Percentiles rank a stretch among this genome's conserved stretches.
Evolutionary conservation across 1,140 invertebrate species (phyloP).

Genomic region (Oncopeltus fasciatus): DNA sequence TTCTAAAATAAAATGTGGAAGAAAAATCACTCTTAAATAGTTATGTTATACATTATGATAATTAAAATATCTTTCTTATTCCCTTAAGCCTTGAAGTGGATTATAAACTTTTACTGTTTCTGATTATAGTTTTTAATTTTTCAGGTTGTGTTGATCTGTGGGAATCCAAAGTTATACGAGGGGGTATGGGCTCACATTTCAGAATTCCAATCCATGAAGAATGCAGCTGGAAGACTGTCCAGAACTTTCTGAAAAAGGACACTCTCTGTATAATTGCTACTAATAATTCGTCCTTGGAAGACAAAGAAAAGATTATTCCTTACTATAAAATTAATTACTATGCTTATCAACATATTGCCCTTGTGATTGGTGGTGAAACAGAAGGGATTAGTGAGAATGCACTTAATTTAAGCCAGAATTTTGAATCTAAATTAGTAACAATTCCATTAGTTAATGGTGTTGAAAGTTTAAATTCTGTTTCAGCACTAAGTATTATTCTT

Average conservation of each 20-base stretch:
- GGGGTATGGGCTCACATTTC: conserved; percentile 72
- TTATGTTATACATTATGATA: no score
- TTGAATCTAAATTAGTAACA: conserved; percentile 46
- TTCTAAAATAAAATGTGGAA: no score
- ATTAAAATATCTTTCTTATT: no score
- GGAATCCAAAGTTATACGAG: conserved; percentile 73
- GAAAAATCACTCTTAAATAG: no score
- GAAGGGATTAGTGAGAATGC: conserved; percentile 60
- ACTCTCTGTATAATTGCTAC: conserved; percentile 7
- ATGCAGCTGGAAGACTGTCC: conserved; percentile 48
- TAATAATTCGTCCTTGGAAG: background rate
- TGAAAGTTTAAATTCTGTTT: conserved; percentile 73
- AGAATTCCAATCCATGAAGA: conserved; percentile 47
- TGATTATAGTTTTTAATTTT: background rate
- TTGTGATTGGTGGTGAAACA: conserved; percentile 81
- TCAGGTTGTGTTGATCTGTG: conserved; percentile 75
- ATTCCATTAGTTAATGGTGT: conserved; percentile 63
- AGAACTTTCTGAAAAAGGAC: conserved; percentile 31
- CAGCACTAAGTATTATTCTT: conserved; percentile 63
- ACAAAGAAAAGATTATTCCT: conserved; percentile 38
- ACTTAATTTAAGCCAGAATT: conserved; percentile 37
- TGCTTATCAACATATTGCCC: conserved; percentile 34
- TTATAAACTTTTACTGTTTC: no score
- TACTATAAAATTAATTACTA: conserved; percentile 48
- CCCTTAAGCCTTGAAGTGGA: no score